Evolutionary conservation across 2,113 vertebrate species (phyloP), one percentile per base, ranked within the genome.

Genomic region (Melospiza georgiana): DNA sequence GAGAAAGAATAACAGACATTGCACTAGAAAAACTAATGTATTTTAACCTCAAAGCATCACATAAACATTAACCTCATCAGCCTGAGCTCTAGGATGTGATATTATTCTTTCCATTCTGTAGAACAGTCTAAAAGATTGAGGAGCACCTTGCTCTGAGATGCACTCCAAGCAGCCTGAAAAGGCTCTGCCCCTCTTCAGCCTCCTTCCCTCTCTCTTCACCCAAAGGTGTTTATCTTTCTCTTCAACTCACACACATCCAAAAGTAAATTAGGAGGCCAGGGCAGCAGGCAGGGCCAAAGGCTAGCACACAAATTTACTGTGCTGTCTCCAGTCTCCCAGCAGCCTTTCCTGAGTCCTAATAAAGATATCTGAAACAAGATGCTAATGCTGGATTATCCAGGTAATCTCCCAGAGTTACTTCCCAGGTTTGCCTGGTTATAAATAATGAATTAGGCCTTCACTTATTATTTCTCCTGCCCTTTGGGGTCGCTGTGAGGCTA

Each of bases 401-500:
- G 84, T 97, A 95, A 97, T 96, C 97, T 97, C 82, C 51, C 23
- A 10, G 74, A 95, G 96, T 94, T 61, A 41, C 89, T 95, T 94
- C 20, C 10, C 39, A 68, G 80, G 82, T 89, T 77, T 17, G 39
- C 81, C 89, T 85, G 86, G 79, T 93, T 97, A 97, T 97, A 92
- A 97, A 97, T 96, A 97, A 98, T 96, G 95, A 95, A 95, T 91
- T 83, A 95, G 92, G 88, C 92, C 86, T 95, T 90, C 91, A 89
- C 97, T 96, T 97, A 96, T 95, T 97, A 95, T 93, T 95, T 97
- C 90, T 97, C 54, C 87, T 96, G 96, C 85, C 96, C 96, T 97
- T 89, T 96, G 69, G 93, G 94, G 92, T 93, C 73, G 4, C 78
- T 41, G 51, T 1, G 1, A 96, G 94, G 84, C 94, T 91, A 51